Percentiles rank a stretch among this genome's conserved stretches.
Evolutionary conservation across 2,888 invertebrate genomes (phyloP).

Genomic region (Acleris emargana): DNA sequence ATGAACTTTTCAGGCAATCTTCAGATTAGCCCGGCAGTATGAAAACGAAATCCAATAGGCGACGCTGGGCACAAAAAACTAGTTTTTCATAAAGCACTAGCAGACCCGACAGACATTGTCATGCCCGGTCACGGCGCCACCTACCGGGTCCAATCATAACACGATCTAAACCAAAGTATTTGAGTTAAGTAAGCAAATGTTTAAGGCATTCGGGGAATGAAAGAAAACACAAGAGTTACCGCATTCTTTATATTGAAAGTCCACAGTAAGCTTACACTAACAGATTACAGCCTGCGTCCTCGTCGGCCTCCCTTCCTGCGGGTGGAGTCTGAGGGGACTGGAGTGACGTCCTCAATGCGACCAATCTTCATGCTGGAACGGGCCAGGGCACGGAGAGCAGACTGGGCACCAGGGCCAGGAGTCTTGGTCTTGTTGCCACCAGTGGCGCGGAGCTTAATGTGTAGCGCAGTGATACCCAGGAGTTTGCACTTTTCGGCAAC

Average conservation of each 20-base stretch:
- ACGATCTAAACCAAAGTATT: too few relatives aligned
- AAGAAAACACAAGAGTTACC: conserved; percentile 57
- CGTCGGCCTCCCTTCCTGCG: conserved; percentile 99
- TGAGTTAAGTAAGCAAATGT: too few relatives aligned
- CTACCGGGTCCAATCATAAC: too few relatives aligned
- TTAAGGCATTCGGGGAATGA: neutral
- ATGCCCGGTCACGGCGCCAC: too few relatives aligned
- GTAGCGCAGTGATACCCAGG: conserved; percentile 98
- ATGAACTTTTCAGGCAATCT: too few relatives aligned
- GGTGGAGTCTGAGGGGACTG: conserved; percentile 99
- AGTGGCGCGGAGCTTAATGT: conserved; percentile 98
- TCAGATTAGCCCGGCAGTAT: too few relatives aligned
- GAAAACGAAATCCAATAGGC: too few relatives aligned
- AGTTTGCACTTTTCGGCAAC: conserved; percentile 99
- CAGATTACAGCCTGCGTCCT: conserved; percentile 97
- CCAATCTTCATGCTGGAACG: conserved; percentile 99
- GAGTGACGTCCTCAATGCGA: conserved; percentile 99
- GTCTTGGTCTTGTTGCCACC: conserved; percentile 99
- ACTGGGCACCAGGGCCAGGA: conserved; percentile 99
- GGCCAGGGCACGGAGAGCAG: conserved; percentile 98
- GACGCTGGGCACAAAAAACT: too few relatives aligned
- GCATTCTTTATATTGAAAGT: conserved; percentile 73
- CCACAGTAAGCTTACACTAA: conserved; percentile 75
- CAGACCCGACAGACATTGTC: too few relatives aligned
- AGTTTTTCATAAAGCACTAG: too few relatives aligned